Evolutionary conservation across 2,888 invertebrate genomes (phyloP), one percentile per base, ranked within the genome.

Genomic region (Parelbella ahira): DNA sequence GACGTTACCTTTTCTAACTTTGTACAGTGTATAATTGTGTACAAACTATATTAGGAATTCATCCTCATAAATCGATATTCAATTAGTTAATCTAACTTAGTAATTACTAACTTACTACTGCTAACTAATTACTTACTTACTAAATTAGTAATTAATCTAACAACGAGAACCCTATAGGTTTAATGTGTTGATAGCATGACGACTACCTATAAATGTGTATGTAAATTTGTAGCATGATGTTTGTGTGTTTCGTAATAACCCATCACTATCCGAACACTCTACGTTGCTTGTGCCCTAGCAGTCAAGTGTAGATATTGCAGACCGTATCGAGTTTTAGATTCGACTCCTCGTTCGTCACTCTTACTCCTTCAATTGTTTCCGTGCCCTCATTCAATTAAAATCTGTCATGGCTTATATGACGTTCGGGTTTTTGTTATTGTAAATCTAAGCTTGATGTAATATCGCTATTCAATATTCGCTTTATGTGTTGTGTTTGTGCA

Each of bases 241-340:
- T 41, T 20, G 41, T 34, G 41, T 41, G 19, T 33, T 21, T 8
- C 30, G 29, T 34, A 23, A 8, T 32, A 2, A 15, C 27, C 15
- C 10, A 1, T 8, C n/a, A 15, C 25, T 28, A 8, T 42, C 34
- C 74, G 63, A 50, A 60, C 70, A 75, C 65, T 72, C 75, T 76
- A 73, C 78, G 81, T 79, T 78, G 82, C 80, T 75, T 80, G 77
- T 59, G 66, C 64, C 70, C 68, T 78, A 72, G 73, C 58, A 60
- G 60, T 73, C 81, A 80, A 83, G 83, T 77, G 78, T 87, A 84
- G 84, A 84, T 55, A 49, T 28, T 64, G 53, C 64, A 64, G 67
- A 65, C 63, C 63, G n/a, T 64, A 51, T 66, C 59, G 60, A 63
- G 59, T 63, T 53, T 53, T 63, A 53, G 50, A 56, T 49, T 46